phyloP scores from a whole-genome alignment of 2,888 invertebrate genomes.

The Thymelicus lineola region DNA sequence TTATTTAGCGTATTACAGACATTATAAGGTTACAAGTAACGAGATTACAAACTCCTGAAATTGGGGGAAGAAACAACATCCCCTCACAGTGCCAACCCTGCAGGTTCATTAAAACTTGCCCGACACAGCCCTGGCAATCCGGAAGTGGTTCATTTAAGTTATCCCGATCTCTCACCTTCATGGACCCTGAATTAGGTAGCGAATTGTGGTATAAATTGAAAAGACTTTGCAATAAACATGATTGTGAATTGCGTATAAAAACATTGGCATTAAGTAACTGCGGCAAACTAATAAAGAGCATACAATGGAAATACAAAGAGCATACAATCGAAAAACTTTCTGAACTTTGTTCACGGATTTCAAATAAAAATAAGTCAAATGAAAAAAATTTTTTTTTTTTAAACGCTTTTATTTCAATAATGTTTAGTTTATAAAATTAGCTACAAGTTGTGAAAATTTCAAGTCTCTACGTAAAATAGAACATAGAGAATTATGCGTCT shows the following conservation, averaged over 20 bases:
- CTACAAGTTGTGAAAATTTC: no score
- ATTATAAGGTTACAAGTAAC: not conserved
- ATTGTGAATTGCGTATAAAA: not conserved
- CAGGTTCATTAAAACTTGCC: constrained; percentile 28
- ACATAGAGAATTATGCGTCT: no score
- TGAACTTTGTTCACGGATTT: no score
- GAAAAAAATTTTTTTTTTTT: no score
- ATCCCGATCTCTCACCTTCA: constrained; percentile 25
- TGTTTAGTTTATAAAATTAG: no score
- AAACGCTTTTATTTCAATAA: no score
- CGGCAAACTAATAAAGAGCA: no score
- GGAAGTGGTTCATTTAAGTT: constrained; percentile 30
- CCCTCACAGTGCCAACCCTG: not conserved
- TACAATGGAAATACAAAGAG: no score
- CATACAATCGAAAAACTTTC: no score
- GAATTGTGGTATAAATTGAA: no score
- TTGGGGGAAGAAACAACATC: not conserved
- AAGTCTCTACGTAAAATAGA: no score
- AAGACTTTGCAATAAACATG: not conserved
- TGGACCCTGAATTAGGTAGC: constrained; percentile 1
- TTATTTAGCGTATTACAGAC: not conserved
- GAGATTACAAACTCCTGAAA: not conserved
- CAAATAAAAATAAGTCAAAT: no score
- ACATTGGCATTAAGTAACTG: not conserved
- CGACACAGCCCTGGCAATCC: constrained; percentile 1